Percentiles rank a stretch among this genome's conserved stretches.
Conservation (phyloP, 2,797 vertebrate species). For the Myripristis jacobus region DNA sequence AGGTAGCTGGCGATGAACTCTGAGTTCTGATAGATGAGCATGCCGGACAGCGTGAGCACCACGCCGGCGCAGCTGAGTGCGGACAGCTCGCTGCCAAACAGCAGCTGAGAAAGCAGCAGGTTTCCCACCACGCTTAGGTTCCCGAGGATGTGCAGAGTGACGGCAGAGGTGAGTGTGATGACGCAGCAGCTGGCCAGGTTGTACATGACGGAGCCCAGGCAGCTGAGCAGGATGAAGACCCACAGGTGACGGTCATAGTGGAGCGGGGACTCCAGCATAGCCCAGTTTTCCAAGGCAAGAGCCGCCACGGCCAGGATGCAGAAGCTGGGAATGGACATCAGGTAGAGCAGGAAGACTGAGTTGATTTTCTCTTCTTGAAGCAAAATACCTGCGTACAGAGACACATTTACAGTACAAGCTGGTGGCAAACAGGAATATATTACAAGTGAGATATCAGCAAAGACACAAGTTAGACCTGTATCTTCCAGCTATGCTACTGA, state of each 20-base stretch:
- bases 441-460: not conserved
- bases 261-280: constrained; percentile 82
- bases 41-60: constrained; percentile 88
- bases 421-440: constrained; percentile 14
- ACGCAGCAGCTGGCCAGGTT: constrained; percentile 96
- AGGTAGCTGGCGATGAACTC: constrained; percentile 85
- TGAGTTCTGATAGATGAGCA: constrained; percentile 95
- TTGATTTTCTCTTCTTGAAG: constrained; percentile 95
- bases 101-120: constrained; percentile 90
- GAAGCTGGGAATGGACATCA: constrained; percentile 97
- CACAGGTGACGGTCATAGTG: constrained; percentile 88
- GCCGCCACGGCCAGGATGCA: constrained; percentile 91
- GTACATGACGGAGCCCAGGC: constrained; percentile 94
- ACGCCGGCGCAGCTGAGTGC: constrained; percentile 91
- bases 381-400: constrained; percentile 85
- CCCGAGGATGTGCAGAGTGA: constrained; percentile 96
- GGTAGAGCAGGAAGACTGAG: constrained; percentile 91
- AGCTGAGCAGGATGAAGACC: constrained; percentile 94
- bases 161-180: constrained; percentile 94
- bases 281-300: constrained; percentile 88
- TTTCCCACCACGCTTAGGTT: constrained; percentile 95
- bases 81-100: constrained; percentile 90
- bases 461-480: not conserved
- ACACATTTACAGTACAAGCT: too few species aligned
- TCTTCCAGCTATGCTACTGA: not conserved